These are phyloP conservation scores for Mercenaria mercenaria DNA, from an alignment of 1,140 invertebrate genomes.

Conservation along the genomic window DNA sequence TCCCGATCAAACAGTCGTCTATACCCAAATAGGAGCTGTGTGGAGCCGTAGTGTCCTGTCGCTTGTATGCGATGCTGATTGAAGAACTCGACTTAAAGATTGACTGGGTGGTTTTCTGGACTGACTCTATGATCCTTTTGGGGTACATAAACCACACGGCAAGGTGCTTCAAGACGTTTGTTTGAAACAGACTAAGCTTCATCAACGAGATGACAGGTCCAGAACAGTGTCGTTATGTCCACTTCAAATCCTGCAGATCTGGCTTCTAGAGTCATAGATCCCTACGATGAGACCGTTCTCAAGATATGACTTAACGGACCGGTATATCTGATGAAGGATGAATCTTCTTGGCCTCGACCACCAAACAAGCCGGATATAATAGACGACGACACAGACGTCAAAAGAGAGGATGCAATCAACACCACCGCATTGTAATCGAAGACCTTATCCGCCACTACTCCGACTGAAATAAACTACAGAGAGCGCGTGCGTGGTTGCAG, in stretches of 20 bases:
- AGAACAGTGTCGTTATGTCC: slow-evolving; percentile 23
- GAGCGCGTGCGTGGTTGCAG: not conserved
- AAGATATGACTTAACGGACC: not conserved
- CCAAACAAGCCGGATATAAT: not conserved
- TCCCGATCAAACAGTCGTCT: not conserved
- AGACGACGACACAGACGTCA: not conserved
- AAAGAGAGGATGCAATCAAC: not conserved
- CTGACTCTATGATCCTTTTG: no score
- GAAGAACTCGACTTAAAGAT: slow-evolving; percentile 13
- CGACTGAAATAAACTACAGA: not conserved
- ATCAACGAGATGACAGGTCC: slow-evolving; percentile 25
- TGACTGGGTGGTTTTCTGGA: slow-evolving; percentile 26
- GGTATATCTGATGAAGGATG: not conserved
- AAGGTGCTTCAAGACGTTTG: slow-evolving; percentile 25
- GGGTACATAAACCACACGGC: not conserved
- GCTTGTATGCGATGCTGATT: not conserved
- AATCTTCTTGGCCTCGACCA: no score
- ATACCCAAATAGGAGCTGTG: no score
- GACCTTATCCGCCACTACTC: not conserved
- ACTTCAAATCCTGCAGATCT: slow-evolving; percentile 3
- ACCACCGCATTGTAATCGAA: not conserved
- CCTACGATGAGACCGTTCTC: not conserved
- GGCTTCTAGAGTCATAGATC: not conserved
- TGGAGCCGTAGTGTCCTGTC: no score
- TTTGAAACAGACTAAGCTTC: slow-evolving; percentile 53